Evolutionary conservation across 2,888 invertebrate species (phyloP), one percentile per base, ranked within the genome.

Genomic region (Trissoscelio sp.): DNA sequence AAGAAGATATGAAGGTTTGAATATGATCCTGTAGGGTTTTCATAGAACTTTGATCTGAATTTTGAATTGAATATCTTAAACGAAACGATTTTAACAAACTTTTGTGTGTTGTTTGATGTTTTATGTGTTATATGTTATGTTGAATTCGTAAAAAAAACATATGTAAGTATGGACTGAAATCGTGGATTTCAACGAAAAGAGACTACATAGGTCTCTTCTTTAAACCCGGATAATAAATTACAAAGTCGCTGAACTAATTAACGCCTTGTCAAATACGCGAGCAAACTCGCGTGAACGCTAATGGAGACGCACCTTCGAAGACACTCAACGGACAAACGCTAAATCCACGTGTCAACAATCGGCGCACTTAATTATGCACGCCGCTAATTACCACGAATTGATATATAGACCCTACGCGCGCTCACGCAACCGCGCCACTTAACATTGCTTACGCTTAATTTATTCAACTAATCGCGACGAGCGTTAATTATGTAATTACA

Each of bases 261-360:
- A 88, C 88, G 79, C 83, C 83, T 87, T 87, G 88, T 87, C 85
- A 89, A 90, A 87, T 86, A 85, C 64, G 82, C 84, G 83, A 60
- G 87, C 84, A 89, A 90, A 90, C 87, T 89, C 83, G 67, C 84
- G 72, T 69, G 7, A 53, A 24, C 86, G 88, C 90, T 90, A 90
- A 90, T 90, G 89, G 90, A 89, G 88, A 88, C 89, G 88, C 89
- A 87, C 90, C 89, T 88, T 89, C 87, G 88, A 89, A 89, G 88
- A 89, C 79, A 79, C 72, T 79, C 79, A 66, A 72, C 79, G 67
- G 51, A 34, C 51, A 37, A 28, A 83, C 87, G 90, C 90, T 90
- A 90, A 90, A 87, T 83, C 82, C 84, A 83, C 86, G 86, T 88
- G 89, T 89, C 89, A 90, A 90, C 90, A 89, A 57, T 72, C 60